These are phyloP conservation scores for Orius laevigatus DNA, from an alignment of 1,140 invertebrate species.

Conservation along the genomic window DNA sequence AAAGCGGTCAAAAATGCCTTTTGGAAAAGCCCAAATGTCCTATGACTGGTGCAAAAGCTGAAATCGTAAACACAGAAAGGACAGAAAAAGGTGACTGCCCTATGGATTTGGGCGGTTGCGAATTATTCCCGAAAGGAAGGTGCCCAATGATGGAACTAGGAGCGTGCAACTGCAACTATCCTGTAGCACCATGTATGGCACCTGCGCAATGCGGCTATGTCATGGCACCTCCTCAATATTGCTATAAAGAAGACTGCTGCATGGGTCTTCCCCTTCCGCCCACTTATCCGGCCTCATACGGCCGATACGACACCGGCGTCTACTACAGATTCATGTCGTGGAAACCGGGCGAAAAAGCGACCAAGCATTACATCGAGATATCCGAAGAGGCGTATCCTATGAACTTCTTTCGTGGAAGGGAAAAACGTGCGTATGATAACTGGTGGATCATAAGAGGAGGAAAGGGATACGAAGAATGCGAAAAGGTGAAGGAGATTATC, in stretches of 20 bases:
- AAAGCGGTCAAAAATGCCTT: too few relatives aligned
- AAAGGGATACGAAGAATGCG: neutral
- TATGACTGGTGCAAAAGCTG: too few relatives aligned
- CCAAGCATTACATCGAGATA: neutral
- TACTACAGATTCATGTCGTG: neutral
- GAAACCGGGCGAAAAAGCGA: neutral
- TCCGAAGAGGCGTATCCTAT: neutral
- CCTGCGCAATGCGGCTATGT: neutral
- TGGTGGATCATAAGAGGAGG: neutral
- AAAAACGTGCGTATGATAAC: neutral
- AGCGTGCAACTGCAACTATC: neutral
- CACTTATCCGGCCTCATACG: neutral
- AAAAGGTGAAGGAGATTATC: neutral
- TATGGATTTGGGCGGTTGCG: neutral
- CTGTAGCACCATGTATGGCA: neutral
- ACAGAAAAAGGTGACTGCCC: constrained; percentile 1
- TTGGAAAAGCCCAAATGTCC: too few relatives aligned
- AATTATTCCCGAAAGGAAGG: neutral
- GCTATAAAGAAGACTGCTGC: neutral
- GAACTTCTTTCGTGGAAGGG: neutral
- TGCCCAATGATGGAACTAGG: neutral
- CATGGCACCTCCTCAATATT: neutral
- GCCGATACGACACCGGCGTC: neutral
- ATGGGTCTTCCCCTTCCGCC: constrained; percentile 2
- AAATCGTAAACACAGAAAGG: too few relatives aligned